Conservation (phyloP, 2,113 vertebrate species). For the Daboia siamensis region DNA sequence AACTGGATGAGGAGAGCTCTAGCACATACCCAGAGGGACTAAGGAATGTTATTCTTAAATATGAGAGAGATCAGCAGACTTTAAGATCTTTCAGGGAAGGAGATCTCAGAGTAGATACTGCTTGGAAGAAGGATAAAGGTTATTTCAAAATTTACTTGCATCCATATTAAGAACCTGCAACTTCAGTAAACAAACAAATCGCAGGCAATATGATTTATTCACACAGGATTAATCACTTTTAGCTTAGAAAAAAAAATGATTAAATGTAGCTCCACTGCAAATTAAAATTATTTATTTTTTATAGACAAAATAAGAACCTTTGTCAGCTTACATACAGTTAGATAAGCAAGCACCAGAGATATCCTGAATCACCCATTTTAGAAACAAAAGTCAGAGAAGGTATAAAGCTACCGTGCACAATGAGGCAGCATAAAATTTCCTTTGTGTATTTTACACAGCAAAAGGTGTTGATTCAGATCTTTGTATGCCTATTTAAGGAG, state of each 20-base stretch:
- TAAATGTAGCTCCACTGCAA: neutral
- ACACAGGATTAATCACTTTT: neutral
- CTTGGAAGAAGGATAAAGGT: neutral
- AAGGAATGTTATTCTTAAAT: neutral
- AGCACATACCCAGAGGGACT: neutral
- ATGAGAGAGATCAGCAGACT: neutral
- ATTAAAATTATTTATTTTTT: neutral
- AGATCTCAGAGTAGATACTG: neutral
- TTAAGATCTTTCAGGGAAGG: neutral
- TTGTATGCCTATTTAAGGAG: neutral
- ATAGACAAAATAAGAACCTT: neutral
- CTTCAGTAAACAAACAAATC: neutral
- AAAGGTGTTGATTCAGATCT: neutral
- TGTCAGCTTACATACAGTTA: neutral
- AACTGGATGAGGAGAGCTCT: neutral
- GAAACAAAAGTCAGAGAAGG: neutral
- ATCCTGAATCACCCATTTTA: neutral
- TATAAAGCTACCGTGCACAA: neutral
- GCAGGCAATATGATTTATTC: slow-evolving; percentile 18
- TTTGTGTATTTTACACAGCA: neutral
- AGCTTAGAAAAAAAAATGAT: neutral
- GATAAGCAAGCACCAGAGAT: neutral
- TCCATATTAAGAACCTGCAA: neutral
- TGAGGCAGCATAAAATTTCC: neutral
- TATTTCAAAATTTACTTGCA: neutral